Evolutionary conservation across 1,140 invertebrate genomes (phyloP), one percentile per base, ranked within the genome.

Genomic region (Drosophila suzukii): DNA sequence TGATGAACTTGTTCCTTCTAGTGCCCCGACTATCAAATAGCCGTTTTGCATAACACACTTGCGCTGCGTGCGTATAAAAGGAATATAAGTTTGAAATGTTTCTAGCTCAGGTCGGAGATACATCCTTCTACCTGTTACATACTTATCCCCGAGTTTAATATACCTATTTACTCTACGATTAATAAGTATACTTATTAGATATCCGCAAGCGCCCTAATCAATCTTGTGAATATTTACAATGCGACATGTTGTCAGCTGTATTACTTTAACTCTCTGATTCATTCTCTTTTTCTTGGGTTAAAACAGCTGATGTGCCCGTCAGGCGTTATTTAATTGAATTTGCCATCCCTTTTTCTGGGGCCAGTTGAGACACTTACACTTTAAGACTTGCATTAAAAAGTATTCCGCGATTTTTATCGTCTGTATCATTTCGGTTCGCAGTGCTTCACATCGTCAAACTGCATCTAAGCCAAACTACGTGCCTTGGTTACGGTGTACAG

Each of bases 301-400:
- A 10, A 4, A n/a, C 13, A 10, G 24, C 17, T 36, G 44, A 57
- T 39, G 36, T 43, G 68, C 47, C 51, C 39, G 34, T 32, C 5
- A 38, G 58, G 81, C 75, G 61, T 38, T 62, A 75, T 53, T 34
- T 58, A 84, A 84, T 86, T 85, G 57, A 66, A 74, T 84, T 81
- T 80, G 41, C 61, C 44, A 34, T 38, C 10, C 27, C 17, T 50
- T 17, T 20, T 34, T 4, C 20, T 10, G 12, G 7, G 12, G 7
- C 4, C 73, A 83, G 81, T 75, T 79, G 83, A 78, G 70, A 66
- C 75, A 86, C 78, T 86, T 86, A 60, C 71, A 83, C 71, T 88
- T 88, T 70, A 86, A 85, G 82, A 86, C 78, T 83, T 75, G 70
- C 80, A 78, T 83, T 81, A 82, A 73, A 82, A 61, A 73, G 54